Evolutionary conservation across 1,140 invertebrate genomes (phyloP).

Genomic region (Heliconius eleuchia): DNA sequence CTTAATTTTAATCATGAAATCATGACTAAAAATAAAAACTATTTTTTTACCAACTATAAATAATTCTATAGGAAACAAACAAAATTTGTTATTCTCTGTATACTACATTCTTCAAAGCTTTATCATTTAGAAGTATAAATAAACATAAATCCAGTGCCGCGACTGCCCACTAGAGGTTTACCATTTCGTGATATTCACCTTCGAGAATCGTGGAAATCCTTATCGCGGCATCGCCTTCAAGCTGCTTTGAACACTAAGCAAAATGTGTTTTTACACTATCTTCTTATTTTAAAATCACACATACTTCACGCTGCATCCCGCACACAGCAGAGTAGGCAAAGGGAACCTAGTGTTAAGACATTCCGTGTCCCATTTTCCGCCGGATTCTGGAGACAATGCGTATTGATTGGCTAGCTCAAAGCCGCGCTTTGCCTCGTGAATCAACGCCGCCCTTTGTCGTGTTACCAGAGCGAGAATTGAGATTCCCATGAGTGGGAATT

Average conservation of each 20-base stretch:
- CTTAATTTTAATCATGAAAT: too few species aligned
- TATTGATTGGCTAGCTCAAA: too few species aligned
- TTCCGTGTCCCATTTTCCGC: too few species aligned
- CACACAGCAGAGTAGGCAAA: not conserved
- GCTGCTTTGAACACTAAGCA: conserved; percentile 39
- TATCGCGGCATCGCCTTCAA: conserved; percentile 62
- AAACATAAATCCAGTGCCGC: not conserved
- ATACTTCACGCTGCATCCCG: too few species aligned
- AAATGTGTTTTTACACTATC: not conserved
- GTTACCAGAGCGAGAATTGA: too few species aligned
- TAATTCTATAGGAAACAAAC: not conserved
- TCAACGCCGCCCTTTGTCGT: too few species aligned
- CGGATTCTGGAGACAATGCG: too few species aligned
- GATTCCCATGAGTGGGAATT: too few species aligned
- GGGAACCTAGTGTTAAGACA: too few species aligned
- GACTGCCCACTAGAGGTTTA: conserved; percentile 33
- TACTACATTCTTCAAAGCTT: not conserved
- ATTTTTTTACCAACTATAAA: not conserved
- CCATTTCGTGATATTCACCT: conserved; percentile 29
- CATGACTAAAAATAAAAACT: not conserved
- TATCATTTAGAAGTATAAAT: not conserved
- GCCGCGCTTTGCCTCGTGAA: too few species aligned
- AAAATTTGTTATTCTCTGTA: not conserved
- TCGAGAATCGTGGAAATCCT: conserved; percentile 64
- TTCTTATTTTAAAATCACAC: not conserved